Percentiles rank a stretch among this genome's conserved stretches.
Evolutionary conservation across 2,797 vertebrate species (phyloP).

Genomic region (Gouania willdenowi): DNA sequence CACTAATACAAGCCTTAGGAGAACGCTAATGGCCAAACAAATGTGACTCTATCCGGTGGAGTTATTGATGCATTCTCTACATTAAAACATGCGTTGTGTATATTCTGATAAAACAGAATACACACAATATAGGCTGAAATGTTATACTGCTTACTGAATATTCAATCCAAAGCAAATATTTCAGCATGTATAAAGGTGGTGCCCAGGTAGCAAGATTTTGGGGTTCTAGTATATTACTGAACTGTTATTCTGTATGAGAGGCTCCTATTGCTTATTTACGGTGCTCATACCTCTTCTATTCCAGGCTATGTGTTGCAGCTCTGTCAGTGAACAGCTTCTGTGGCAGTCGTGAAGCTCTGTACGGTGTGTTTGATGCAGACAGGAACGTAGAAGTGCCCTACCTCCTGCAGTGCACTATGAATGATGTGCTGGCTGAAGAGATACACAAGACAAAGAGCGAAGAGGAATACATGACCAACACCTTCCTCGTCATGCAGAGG

Average conservation of each 20-base stretch:
- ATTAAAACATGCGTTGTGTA: slow-evolving; percentile 8
- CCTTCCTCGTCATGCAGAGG: slow-evolving; percentile 97
- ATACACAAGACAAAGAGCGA: slow-evolving; percentile 91
- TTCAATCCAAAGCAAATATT: too few relatives aligned
- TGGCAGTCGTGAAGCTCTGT: slow-evolving; percentile 90
- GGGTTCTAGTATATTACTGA: too few relatives aligned
- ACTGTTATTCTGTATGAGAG: too few relatives aligned
- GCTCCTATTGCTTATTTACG: slow-evolving; percentile 13
- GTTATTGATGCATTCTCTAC: background rate
- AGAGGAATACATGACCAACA: slow-evolving; percentile 96
- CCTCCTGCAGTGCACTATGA: slow-evolving; percentile 96
- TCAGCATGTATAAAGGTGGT: too few relatives aligned
- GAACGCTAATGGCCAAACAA: slow-evolving; percentile 2
- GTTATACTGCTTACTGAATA: too few relatives aligned
- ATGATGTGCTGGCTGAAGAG: slow-evolving; percentile 92
- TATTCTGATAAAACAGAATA: too few relatives aligned
- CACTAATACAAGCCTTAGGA: slow-evolving; percentile 19
- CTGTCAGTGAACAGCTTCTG: slow-evolving; percentile 94
- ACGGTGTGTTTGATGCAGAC: slow-evolving; percentile 96
- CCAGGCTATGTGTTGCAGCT: slow-evolving; percentile 91
- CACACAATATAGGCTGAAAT: too few relatives aligned
- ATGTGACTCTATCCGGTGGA: slow-evolving; percentile 21
- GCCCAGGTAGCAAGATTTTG: too few relatives aligned
- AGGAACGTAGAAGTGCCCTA: slow-evolving; percentile 94
- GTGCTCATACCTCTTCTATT: slow-evolving; percentile 1